Evolutionary conservation across 2,888 invertebrate genomes (phyloP).

Genomic region (Chesias legatella): DNA sequence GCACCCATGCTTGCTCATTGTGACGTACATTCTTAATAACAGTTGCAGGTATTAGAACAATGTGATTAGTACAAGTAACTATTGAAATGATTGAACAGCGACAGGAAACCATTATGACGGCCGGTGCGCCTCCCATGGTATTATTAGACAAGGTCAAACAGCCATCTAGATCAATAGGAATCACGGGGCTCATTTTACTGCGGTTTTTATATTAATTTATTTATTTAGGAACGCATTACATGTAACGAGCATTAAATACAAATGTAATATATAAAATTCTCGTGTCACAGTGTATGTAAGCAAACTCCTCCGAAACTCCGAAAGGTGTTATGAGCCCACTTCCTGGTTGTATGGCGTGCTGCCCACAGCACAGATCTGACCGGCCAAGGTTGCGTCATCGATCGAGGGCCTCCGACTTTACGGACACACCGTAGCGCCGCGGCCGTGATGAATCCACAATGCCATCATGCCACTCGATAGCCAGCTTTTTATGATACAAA

Average conservation of each 20-base stretch:
- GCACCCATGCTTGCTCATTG: too few relatives aligned
- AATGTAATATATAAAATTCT: too few relatives aligned
- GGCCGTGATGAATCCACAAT: conserved; percentile 12
- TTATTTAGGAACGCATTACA: too few relatives aligned
- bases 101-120: conserved; percentile 54
- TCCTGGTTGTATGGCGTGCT: conserved; percentile 29
- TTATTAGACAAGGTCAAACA: conserved; percentile 48
- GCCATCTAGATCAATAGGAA: conserved; percentile 33
- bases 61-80: conserved; percentile 15
- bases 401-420: conserved; percentile 38
- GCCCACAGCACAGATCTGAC: conserved; percentile 48
- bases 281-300: too few relatives aligned
- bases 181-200: conserved; percentile 6
- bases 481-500: background rate
- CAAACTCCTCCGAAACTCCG: too few relatives aligned
- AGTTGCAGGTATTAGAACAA: too few relatives aligned
- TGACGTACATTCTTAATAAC: too few relatives aligned
- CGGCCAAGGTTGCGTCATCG: conserved; percentile 57
- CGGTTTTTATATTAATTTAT: too few relatives aligned
- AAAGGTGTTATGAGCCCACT: conserved; percentile 12
- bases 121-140: conserved; percentile 39
- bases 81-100: conserved; percentile 6
- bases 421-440: conserved; percentile 1
- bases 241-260: too few relatives aligned
- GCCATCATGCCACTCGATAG: background rate